phyloP scores from a whole-genome alignment of 2,113 vertebrate species.

The Macaca mulatta region DNA sequence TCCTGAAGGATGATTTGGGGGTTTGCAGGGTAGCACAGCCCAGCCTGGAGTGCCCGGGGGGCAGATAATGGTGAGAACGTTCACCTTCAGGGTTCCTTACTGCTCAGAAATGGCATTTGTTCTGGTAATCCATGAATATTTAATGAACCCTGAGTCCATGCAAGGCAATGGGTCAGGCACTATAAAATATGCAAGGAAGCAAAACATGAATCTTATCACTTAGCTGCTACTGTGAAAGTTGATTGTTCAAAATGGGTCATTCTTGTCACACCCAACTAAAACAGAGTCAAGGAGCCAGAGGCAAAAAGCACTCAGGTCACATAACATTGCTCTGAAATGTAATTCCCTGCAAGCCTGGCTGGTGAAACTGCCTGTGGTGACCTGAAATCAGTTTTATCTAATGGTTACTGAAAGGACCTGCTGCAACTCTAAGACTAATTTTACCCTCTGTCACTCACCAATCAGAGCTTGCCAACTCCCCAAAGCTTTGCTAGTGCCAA shows the following conservation, averaged over 20 bases:
- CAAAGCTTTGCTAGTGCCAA: not conserved
- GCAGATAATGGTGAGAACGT: not conserved
- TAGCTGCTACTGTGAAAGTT: not conserved
- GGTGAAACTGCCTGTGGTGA: not conserved
- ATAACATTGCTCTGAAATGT: not conserved
- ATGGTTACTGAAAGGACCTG: not conserved
- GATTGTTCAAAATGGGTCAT: not conserved
- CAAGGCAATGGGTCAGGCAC: not conserved
- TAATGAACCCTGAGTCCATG: not conserved
- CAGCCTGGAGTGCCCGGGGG: not conserved
- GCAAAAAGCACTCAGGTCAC: not conserved
- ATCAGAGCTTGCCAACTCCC: fast-evolving
- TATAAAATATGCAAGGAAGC: not conserved
- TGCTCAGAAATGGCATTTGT: no score
- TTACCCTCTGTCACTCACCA: not conserved
- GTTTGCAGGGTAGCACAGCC: not conserved
- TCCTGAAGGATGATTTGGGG: not conserved
- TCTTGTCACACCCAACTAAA: not conserved
- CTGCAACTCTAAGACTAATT: not conserved
- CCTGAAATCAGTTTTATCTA: not conserved
- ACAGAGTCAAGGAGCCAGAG: not conserved
- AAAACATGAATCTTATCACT: not conserved
- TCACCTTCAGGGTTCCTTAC: not conserved
- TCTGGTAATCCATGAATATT: not conserved
- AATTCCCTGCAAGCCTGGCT: not conserved